Base-by-base conservation (phyloP, 2,797 vertebrate genomes). In the Pygocentrus nattereri region DNA sequence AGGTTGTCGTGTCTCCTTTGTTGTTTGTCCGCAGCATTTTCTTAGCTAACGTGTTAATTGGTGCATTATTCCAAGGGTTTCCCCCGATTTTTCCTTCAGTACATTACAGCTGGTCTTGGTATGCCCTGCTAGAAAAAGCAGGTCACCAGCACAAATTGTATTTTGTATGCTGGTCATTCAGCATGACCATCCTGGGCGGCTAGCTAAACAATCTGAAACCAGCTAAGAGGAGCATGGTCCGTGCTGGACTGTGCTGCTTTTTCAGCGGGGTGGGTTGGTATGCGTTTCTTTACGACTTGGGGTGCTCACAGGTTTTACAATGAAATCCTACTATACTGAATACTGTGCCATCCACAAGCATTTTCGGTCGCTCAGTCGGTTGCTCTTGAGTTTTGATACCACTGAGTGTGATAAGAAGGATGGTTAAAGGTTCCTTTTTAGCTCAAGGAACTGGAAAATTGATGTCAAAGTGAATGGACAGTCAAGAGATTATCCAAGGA, bases 391-490 rank as follows among this genome's bases (percentile, higher is more conserved):
- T 23, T 65, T 44, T 83, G 58, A 83, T 69, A 62, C 38, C 27
- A 50, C 67, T 69, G 27, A 38, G 6, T 56, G 59, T 73, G 68
- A 70, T 59, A 74, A 54, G 61, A 76, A 74, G 62, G 70, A 76
- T 21, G 72, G 50, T 75, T 58, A 38, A 75, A 76, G 49, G 34
- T 41, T 75, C 38, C 44, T 69, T 74, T 72, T 62, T 85, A 72
- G 67, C 64, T 81, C 70, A 81, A 71, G 41, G 71, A 82, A 50
- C 65, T 68, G 54, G 71, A 78, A 85, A 84, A 82, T 82, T 49
- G 70, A 74, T 86, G 74, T 56, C 74, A 82, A 80, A 52, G 50
- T 78, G 41, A 80, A 80, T 75, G 64, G 65, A 73, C 58, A 59
- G 25, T 25, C 38, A 58, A 58, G 49, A 75, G 71, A 82, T 64